Conservation (phyloP, 2,113 vertebrate genomes). For the Heterotilapia buettikoferi region DNA sequence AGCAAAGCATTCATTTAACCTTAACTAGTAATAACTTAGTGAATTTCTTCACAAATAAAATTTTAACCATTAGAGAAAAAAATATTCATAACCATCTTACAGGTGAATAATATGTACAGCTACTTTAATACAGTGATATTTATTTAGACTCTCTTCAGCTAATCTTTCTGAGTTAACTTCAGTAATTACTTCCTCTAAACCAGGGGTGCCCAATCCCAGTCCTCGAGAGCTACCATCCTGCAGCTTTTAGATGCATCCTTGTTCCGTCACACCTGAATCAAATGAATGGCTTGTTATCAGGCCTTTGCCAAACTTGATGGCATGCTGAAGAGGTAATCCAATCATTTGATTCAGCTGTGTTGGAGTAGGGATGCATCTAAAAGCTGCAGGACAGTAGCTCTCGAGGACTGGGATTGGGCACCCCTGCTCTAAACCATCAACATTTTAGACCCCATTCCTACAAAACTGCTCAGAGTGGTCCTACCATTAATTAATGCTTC, state of each 20-base stretch:
- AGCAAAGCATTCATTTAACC: background rate
- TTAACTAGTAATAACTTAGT: background rate
- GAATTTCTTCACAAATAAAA: background rate
- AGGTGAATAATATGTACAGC: background rate
- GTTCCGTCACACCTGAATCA: too few relatives aligned
- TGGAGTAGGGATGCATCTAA: too few relatives aligned
- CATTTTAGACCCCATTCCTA: background rate
- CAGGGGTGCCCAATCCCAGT: too few relatives aligned
- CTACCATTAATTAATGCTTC: background rate
- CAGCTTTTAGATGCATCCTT: too few relatives aligned
- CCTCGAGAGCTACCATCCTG: too few relatives aligned
- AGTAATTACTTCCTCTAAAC: background rate
- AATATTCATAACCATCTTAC: background rate
- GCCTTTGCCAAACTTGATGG: too few relatives aligned
- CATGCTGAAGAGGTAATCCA: too few relatives aligned
- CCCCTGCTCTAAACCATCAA: background rate
- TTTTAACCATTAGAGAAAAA: fast-evolving
- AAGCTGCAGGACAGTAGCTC: too few relatives aligned
- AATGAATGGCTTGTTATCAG: too few relatives aligned
- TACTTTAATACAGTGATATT: background rate
- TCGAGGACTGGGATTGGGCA: too few relatives aligned
- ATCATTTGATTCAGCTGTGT: too few relatives aligned
- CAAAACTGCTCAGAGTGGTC: background rate
- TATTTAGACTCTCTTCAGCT: background rate
- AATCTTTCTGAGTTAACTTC: background rate